These are phyloP conservation scores for Pyrocephalus nanus DNA, from an alignment of 2,797 vertebrate species.

Conservation along the genomic window DNA sequence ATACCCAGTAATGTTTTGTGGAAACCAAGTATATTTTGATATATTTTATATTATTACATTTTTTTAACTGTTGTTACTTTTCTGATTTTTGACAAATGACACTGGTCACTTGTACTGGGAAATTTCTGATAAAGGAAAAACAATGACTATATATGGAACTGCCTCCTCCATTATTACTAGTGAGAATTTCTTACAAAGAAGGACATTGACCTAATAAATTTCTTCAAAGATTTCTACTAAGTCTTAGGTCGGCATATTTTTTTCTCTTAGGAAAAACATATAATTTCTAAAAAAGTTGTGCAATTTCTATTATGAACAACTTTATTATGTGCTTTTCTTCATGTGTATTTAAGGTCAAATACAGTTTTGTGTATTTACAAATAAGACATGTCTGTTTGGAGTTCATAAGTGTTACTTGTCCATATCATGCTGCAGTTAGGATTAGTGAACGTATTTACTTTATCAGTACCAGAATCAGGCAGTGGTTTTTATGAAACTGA, in stretches of 20 bases:
- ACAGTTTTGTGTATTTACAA: not conserved
- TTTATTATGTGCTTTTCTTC: not conserved
- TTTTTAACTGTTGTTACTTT: not conserved
- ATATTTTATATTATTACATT: not conserved
- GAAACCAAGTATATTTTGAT: not conserved
- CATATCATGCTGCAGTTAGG: not conserved
- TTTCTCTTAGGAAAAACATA: not conserved
- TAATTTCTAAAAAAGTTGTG: not conserved
- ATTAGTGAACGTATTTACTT: not conserved
- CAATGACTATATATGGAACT: not conserved
- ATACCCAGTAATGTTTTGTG: not conserved
- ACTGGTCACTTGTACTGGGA: not conserved
- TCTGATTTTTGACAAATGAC: not conserved
- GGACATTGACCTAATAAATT: not conserved
- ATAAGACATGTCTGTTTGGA: not conserved
- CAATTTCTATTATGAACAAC: not conserved
- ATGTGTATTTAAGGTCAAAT: not conserved
- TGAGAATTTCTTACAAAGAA: not conserved
- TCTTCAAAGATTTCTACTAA: not conserved
- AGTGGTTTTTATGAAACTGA: not conserved
- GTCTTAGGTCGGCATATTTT: not conserved
- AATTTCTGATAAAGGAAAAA: not conserved
- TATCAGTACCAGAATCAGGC: not conserved
- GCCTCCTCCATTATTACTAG: not conserved
- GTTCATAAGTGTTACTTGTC: not conserved